A percentile compares a stretch with the other conserved stretches of the same genome.
Conservation (phyloP, 2,113 vertebrate species). For the Leucoraja erinaceus region DNA sequence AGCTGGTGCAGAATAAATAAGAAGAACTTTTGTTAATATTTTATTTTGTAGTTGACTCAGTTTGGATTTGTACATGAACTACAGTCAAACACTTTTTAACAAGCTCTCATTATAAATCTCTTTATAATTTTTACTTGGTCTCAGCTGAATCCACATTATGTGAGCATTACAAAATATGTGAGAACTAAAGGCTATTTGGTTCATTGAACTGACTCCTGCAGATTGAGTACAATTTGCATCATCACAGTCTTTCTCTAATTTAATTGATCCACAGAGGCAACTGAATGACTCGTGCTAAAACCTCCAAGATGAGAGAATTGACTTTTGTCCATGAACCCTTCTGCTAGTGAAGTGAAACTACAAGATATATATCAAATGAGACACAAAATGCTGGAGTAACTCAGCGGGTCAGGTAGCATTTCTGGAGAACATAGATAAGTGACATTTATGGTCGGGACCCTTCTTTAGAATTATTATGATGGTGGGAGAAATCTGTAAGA, state of each 20-base stretch:
- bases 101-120: not conserved
- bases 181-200: conserved; percentile 19
- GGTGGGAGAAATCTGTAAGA: too few relatives aligned
- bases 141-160: conserved; percentile 19
- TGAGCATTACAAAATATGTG: not conserved
- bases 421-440: too few relatives aligned
- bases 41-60: not conserved
- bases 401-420: too few relatives aligned
- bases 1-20: not conserved
- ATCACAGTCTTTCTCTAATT: conserved; percentile 3
- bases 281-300: conserved; percentile 7
- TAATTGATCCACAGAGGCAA: conserved; percentile 20
- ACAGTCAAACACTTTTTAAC: not conserved
- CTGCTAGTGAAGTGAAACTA: not conserved
- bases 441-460: too few relatives aligned
- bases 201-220: conserved; percentile 11
- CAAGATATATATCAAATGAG: not conserved
- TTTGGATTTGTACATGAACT: not conserved
- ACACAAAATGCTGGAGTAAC: not conserved
- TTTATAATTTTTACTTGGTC: not conserved
- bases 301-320: not conserved
- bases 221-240: conserved; percentile 17
- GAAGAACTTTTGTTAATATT: not conserved
- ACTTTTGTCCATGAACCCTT: not conserved
- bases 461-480: too few relatives aligned